Conservation (phyloP, 2,888 invertebrate species). For the Lithodes maja region DNA sequence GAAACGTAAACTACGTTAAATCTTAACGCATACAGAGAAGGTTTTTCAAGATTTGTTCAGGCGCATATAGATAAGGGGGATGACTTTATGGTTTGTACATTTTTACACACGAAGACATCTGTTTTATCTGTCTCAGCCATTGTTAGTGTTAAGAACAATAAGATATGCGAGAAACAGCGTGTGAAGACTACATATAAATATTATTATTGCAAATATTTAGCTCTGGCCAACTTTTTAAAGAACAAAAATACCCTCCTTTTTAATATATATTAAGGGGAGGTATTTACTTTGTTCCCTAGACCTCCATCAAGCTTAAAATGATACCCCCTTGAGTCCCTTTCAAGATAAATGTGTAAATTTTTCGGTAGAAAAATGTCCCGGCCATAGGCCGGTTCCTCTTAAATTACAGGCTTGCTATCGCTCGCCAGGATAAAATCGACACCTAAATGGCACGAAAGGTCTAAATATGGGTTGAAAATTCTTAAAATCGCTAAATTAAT, state of each 20-base stretch:
- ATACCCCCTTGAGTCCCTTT: too few relatives aligned
- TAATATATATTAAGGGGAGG: not conserved
- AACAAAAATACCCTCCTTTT: not conserved
- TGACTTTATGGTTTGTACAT: not conserved
- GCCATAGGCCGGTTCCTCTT: too few relatives aligned
- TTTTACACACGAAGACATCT: not conserved
- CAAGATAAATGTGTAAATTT: too few relatives aligned
- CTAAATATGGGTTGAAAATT: too few relatives aligned
- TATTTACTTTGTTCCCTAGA: too few relatives aligned
- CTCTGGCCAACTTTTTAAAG: not conserved
- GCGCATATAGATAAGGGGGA: not conserved
- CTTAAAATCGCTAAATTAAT: too few relatives aligned
- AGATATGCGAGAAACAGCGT: not conserved
- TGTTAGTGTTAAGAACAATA: not conserved
- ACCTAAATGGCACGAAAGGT: too few relatives aligned
- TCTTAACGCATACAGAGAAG: not conserved
- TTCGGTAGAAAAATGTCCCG: too few relatives aligned
- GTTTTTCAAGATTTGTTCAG: not conserved
- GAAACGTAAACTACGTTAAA: not conserved
- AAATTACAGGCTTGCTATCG: too few relatives aligned
- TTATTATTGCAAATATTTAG: not conserved
- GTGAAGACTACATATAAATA: not conserved
- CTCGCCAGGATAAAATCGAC: too few relatives aligned
- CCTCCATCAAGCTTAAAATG: too few relatives aligned
- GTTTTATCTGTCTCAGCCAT: not conserved